Conservation (phyloP, 2,888 invertebrate genomes). For the Ischnus inquisitorius region DNA sequence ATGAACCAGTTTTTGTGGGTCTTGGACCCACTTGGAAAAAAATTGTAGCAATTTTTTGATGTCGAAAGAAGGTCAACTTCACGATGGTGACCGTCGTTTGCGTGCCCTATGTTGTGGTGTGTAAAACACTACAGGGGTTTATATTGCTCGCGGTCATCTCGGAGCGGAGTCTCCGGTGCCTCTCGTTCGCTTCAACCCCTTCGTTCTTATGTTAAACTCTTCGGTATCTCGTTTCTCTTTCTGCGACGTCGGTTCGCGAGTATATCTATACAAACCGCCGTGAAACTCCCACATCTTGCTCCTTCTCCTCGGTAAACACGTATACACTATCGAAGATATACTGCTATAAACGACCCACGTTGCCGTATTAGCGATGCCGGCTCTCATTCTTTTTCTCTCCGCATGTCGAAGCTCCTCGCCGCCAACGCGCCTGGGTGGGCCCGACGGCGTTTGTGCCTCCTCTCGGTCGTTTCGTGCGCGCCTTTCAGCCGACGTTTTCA, state of each 20-base stretch:
- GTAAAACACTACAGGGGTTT: slow-evolving; percentile 8
- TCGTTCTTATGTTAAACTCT: slow-evolving; percentile 10
- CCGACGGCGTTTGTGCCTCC: slow-evolving; percentile 55
- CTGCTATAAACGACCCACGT: slow-evolving; percentile 40
- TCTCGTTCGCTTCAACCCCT: slow-evolving; percentile 5
- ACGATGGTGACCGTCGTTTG: background rate
- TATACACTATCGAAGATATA: slow-evolving; percentile 28
- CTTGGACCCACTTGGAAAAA: no score
- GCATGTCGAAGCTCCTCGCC: slow-evolving; percentile 35
- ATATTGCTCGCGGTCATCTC: slow-evolving; percentile 19
- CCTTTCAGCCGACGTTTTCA: slow-evolving; percentile 54
- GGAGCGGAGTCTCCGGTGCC: slow-evolving; percentile 1
- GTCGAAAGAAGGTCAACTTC: background rate
- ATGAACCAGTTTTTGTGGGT: background rate
- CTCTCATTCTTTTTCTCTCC: background rate
- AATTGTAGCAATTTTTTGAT: background rate
- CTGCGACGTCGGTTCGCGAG: slow-evolving; percentile 1
- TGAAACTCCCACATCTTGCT: slow-evolving; percentile 16
- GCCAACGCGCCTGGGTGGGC: slow-evolving; percentile 73
- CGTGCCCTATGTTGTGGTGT: background rate
- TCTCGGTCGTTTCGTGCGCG: slow-evolving; percentile 47
- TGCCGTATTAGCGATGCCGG: slow-evolving; percentile 20
- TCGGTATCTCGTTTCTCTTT: slow-evolving; percentile 19
- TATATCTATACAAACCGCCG: background rate
- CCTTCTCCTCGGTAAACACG: slow-evolving; percentile 7